Base-by-base conservation (phyloP, 2,888 invertebrate genomes). In the Drosophila neotestacea region DNA sequence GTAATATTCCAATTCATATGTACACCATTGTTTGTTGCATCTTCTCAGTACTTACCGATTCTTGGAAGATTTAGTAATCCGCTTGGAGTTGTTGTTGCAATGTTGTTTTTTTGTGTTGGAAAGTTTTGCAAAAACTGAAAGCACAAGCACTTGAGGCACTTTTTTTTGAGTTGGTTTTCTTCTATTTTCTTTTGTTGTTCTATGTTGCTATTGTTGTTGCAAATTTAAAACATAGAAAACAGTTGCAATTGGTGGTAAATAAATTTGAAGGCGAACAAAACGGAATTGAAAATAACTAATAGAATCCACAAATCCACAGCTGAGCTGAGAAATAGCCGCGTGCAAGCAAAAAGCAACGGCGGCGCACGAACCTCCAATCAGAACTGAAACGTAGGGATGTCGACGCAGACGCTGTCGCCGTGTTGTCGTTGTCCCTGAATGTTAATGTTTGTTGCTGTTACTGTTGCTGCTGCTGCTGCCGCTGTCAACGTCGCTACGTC, bases 371-470 rank as follows among this genome's bases (percentile, higher is more conserved):
- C 81, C 91, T 90, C 90, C 85, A 90, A 91, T 85, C 88, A 88
- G 89, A 90, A 91, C 91, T 91, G 88, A 90, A 89, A 82, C 86
- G 87, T 86, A 91, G 91, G 90, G 90, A 91, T 90, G 83, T 83
- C 73, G 83, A 81, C 85, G 79, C 77, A 80, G 86, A 79, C 84
- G 76, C 75, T 66, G 80, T 75, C 76, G 86, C 85, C 82, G 77
- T 79, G 81, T 79, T 79, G 78, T 74, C 77, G 80, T 87, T 85
- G 83, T 84, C 86, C 83, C 86, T 83, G 83, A 85, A 84, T 84
- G 70, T 81, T 69, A 75, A 75, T 77, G 62, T 61, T 78, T 73
- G 72, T 77, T 79, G 73, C 69, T 75, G 67, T 64, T 66, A 66
- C 51, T 50, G 73, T 52, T 39, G 63, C 58, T 36, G 69, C 59